phyloP scores from a whole-genome alignment of 2,113 vertebrate species.

The Charadrius vociferus region DNA sequence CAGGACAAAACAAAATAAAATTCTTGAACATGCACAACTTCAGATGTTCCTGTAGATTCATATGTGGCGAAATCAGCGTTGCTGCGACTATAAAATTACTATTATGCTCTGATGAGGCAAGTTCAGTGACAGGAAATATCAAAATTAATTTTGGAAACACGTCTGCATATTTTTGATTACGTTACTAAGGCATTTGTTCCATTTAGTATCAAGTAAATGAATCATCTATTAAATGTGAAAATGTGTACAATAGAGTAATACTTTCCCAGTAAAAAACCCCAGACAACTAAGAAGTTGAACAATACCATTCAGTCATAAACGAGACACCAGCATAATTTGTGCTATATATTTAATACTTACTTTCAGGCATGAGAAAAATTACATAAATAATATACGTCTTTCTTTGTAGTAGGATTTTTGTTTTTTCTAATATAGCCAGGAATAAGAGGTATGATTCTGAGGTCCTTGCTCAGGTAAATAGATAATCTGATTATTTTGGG shows the following conservation, averaged over 20 bases:
- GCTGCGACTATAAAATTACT: constrained; percentile 58
- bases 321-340: neutral
- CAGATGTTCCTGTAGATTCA: constrained; percentile 46
- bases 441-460: neutral
- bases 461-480: neutral
- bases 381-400: neutral
- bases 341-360: neutral
- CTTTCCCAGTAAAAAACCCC: neutral
- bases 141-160: constrained; percentile 72
- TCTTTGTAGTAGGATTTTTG: neutral
- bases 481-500: neutral
- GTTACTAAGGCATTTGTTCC: constrained; percentile 48
- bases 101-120: constrained; percentile 70
- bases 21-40: constrained; percentile 29
- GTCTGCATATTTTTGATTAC: constrained; percentile 61
- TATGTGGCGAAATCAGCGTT: constrained; percentile 63
- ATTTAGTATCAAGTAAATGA: constrained; percentile 53
- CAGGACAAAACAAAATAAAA: constrained; percentile 24
- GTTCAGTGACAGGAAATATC: constrained; percentile 71
- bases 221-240: constrained; percentile 55
- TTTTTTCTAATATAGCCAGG: neutral
- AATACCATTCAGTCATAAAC: neutral
- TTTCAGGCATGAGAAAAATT: neutral
- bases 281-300: neutral
- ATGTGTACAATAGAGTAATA: neutral